Evolutionary conservation across 1,140 invertebrate genomes (phyloP), one percentile per base, ranked within the genome.

Genomic region (Dufourea novaeangliae): DNA sequence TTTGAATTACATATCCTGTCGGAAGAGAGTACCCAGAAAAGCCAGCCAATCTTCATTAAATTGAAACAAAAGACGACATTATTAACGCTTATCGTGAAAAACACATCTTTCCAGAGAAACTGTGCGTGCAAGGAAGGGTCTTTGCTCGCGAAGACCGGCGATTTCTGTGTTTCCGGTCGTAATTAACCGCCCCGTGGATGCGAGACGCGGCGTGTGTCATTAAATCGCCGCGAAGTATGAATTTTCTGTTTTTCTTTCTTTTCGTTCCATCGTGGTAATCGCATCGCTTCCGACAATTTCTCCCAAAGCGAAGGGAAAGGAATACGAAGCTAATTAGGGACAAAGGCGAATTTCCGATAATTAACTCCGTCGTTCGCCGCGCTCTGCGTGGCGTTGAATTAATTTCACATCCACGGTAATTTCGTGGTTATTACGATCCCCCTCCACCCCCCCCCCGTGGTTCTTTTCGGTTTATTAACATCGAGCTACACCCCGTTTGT

Each of bases 261-360:
- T 4, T 44, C 41, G 14, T 5, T 46, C 0, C 41, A n/a, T n/a
- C 14, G 41, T 14, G 46, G 46, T 57, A 29, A 70, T 70, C 52
- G 20, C 34, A 70, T 70, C 25, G n/a, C 34, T 39, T 5, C 22
- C 32, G 25, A 63, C 41, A 61, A 50, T 72, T 72, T 50, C 41
- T 46, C 56, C 29, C n/a, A 61, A 63, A 61, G 46, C 32, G 34
- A 63, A 72, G 32, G 17, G n/a, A 46, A 72, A 62, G 41, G 25
- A 61, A 44, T 44, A 44, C 17, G n/a, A 11, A 61, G 37, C 29
- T 59, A 61, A 71, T 71, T 61, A 32, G 20, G 20, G 32, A 59
- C 54, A 44, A 32, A 71, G 37, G 37, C 12, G 12, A 71, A 71
- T 41, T 71, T 59, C 37, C 39, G 52, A 61, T 61, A 71, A 71